These are phyloP conservation scores for Corythornis leucogaster DNA, from an alignment of 2,797 vertebrate species.

Conservation along the genomic window DNA sequence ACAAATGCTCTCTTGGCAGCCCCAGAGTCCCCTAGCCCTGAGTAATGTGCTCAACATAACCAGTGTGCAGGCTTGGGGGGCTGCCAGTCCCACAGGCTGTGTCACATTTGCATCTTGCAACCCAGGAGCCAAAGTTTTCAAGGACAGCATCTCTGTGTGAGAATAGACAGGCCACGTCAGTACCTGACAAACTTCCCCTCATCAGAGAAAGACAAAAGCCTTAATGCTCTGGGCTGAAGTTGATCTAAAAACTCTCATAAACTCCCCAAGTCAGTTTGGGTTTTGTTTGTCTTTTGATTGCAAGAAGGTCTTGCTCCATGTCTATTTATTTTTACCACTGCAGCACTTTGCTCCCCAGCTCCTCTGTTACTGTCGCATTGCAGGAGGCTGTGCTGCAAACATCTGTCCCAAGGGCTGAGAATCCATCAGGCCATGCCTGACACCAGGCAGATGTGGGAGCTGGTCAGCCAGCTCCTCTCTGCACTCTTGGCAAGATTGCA, in stretches of 20 bases:
- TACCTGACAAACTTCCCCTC: not conserved
- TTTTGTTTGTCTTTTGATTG: conserved; percentile 31
- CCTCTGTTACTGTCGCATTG: not conserved
- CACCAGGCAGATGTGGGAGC: not conserved
- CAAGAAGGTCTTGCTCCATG: not conserved
- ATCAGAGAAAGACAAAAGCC: not conserved
- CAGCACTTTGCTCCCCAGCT: not conserved
- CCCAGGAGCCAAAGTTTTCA: too few species aligned
- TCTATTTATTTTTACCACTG: not conserved
- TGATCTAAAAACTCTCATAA: conserved; percentile 24
- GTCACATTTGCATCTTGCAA: too few species aligned
- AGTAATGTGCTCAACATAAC: too few species aligned
- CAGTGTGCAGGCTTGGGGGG: too few species aligned
- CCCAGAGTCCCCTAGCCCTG: too few species aligned
- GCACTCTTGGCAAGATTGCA: not conserved
- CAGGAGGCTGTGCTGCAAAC: not conserved
- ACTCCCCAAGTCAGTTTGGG: not conserved
- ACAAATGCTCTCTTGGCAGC: too few species aligned
- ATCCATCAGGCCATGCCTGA: not conserved
- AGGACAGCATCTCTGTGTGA: too few species aligned
- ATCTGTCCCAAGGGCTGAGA: not conserved
- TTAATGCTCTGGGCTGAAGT: not conserved
- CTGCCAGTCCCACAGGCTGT: too few species aligned
- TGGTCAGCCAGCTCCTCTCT: not conserved
- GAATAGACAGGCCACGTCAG: not conserved